Conservation (phyloP, 2,888 invertebrate genomes). For the Philaethria dido region DNA sequence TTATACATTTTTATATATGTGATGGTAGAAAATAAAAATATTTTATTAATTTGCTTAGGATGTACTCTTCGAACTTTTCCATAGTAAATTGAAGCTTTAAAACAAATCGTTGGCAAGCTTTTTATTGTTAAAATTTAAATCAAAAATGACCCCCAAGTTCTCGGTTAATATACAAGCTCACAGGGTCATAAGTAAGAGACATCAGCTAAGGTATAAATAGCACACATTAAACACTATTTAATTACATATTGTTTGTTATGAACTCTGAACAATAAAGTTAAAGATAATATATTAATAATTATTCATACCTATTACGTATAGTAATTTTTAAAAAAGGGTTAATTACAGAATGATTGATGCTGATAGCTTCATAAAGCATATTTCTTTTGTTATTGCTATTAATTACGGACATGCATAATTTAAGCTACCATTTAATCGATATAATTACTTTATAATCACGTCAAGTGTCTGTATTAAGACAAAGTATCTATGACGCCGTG, state of each 20-base stretch:
- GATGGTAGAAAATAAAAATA: too few relatives aligned
- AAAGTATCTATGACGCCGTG: too few relatives aligned
- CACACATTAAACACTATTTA: slow-evolving; percentile 13
- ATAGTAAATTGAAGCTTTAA: too few relatives aligned
- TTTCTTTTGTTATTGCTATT: slow-evolving; percentile 24
- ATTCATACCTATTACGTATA: slow-evolving; percentile 14
- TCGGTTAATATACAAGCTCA: neutral
- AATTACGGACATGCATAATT: neutral
- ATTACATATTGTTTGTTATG: slow-evolving; percentile 23
- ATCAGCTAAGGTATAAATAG: neutral
- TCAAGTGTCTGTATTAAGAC: neutral
- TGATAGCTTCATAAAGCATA: slow-evolving; percentile 30
- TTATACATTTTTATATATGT: too few relatives aligned
- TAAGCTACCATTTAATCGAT: neutral
- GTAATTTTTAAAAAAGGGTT: slow-evolving; percentile 32
- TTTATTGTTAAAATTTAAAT: neutral
- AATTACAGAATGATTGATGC: slow-evolving; percentile 35
- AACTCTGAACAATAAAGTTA: slow-evolving; percentile 9
- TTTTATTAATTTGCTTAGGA: too few relatives aligned
- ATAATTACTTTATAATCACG: neutral
- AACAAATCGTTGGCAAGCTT: too few relatives aligned
- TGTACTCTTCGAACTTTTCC: too few relatives aligned
- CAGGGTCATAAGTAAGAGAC: neutral
- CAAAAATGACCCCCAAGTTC: neutral
- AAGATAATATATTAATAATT: slow-evolving; percentile 29